Evolutionary conservation across 2,888 invertebrate species (phyloP).

Genomic region (Galerucella pusilla): DNA sequence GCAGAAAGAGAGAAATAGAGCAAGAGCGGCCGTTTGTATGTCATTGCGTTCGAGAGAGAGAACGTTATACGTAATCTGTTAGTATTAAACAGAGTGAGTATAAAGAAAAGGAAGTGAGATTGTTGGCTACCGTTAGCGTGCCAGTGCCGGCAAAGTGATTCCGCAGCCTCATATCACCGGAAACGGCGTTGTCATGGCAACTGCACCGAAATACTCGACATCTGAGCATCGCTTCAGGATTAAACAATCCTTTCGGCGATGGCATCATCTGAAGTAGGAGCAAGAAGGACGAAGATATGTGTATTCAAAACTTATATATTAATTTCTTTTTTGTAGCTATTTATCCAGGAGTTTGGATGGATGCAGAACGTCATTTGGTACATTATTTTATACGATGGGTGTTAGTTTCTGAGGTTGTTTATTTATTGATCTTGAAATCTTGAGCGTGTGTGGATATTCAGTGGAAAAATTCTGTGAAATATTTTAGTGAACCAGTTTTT

Average conservation of each 20-base stretch:
- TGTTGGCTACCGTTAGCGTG: slow-evolving; percentile 6
- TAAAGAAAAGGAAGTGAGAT: slow-evolving; percentile 9
- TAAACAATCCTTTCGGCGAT: slow-evolving; percentile 54
- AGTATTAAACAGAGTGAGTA: slow-evolving; percentile 2
- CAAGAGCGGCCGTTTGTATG: background rate
- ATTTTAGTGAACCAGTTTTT: too few relatives aligned
- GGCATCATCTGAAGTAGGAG: slow-evolving; percentile 32
- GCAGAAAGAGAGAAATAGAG: background rate
- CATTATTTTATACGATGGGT: background rate
- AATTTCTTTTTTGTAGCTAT: slow-evolving; percentile 45
- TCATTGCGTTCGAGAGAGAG: background rate
- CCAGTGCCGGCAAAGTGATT: slow-evolving; percentile 57
- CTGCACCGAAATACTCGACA: slow-evolving; percentile 59
- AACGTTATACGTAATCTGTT: background rate
- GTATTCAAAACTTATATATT: slow-evolving; percentile 38
- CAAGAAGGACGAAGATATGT: slow-evolving; percentile 34
- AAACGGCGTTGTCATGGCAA: slow-evolving; percentile 59
- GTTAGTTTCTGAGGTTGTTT: background rate
- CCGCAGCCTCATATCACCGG: slow-evolving; percentile 57
- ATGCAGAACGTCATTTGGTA: slow-evolving; percentile 31
- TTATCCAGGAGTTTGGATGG: slow-evolving; percentile 41
- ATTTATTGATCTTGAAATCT: background rate
- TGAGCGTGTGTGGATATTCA: too few relatives aligned
- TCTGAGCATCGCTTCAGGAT: slow-evolving; percentile 58
- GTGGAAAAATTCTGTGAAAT: too few relatives aligned